Percentiles rank a stretch among this genome's conserved stretches.
Evolutionary conservation across 2,797 vertebrate genomes (phyloP).

Genomic region (Adrianichthys oophorus): DNA sequence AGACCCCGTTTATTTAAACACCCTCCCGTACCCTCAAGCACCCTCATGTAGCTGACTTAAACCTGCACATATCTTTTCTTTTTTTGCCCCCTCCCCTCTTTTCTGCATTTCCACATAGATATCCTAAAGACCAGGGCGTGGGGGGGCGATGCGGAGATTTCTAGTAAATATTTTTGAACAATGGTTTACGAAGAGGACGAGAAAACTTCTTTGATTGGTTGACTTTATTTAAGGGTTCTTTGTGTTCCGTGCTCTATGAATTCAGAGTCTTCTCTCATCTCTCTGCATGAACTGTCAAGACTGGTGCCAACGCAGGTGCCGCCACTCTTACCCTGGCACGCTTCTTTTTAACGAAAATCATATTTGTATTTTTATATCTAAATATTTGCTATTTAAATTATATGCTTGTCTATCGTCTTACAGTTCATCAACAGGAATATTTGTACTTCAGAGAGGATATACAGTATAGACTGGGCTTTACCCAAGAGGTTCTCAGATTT

Average conservation of each 20-base stretch:
- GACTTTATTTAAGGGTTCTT: conserved; percentile 53
- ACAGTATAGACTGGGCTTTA: conserved; percentile 65
- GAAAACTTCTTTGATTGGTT: conserved; percentile 55
- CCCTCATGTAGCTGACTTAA: conserved; percentile 67
- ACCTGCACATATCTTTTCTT: conserved; percentile 66
- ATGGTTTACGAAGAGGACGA: conserved; percentile 60
- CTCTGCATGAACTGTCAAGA: conserved; percentile 95
- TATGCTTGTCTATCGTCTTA: conserved; percentile 89
- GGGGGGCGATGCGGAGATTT: conserved; percentile 56
- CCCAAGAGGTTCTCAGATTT: conserved; percentile 57
- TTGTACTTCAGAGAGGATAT: conserved; percentile 82
- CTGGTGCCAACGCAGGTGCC: conserved; percentile 83
- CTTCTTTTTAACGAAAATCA: conserved; percentile 94
- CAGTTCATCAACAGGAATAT: conserved; percentile 84
- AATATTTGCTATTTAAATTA: conserved; percentile 98
- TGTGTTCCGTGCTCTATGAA: conserved; percentile 78
- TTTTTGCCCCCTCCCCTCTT: conserved; percentile 6
- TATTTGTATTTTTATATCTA: conserved; percentile 99
- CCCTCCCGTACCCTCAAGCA: conserved; percentile 47
- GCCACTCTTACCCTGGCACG: conserved; percentile 85
- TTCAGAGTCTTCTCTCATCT: conserved; percentile 84
- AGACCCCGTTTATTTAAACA: conserved; percentile 43
- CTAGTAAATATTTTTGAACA: conserved; percentile 57
- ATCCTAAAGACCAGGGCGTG: conserved; percentile 68
- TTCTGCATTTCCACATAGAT: conserved; percentile 55